These are phyloP conservation scores for Liasis olivaceus DNA, from an alignment of 2,797 vertebrate species.

Conservation along the genomic window DNA sequence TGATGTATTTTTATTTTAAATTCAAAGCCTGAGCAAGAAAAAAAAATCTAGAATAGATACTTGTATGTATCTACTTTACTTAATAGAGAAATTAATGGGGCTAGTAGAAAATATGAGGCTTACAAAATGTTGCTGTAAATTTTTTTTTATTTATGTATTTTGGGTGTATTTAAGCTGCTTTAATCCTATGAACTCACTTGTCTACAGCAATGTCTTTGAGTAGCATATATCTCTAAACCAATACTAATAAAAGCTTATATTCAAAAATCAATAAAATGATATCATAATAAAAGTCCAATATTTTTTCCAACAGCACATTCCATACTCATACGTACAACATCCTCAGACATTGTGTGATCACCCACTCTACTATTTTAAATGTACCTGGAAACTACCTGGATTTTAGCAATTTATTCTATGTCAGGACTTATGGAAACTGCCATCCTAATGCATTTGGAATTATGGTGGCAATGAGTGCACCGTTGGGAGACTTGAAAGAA, in stretches of 20 bases:
- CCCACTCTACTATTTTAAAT: background rate
- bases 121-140: background rate
- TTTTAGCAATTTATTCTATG: background rate
- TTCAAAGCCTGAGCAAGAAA: background rate
- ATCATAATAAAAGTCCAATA: background rate
- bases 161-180: background rate
- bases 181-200: background rate
- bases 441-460: background rate
- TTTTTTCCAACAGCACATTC: background rate
- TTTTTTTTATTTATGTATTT: background rate
- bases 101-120: background rate
- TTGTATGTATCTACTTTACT: background rate
- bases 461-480: background rate
- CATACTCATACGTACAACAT: background rate
- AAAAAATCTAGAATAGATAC: background rate
- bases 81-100: too few relatives aligned
- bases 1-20: background rate
- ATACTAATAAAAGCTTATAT: background rate
- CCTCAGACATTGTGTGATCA: background rate
- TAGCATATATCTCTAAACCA: background rate
- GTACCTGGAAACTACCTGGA: too few relatives aligned
- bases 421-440: background rate
- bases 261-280: background rate
- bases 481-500: too few relatives aligned
- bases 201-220: background rate